Base-by-base conservation (phyloP, 2,113 vertebrate genomes). In the Bagarius yarrelli region DNA sequence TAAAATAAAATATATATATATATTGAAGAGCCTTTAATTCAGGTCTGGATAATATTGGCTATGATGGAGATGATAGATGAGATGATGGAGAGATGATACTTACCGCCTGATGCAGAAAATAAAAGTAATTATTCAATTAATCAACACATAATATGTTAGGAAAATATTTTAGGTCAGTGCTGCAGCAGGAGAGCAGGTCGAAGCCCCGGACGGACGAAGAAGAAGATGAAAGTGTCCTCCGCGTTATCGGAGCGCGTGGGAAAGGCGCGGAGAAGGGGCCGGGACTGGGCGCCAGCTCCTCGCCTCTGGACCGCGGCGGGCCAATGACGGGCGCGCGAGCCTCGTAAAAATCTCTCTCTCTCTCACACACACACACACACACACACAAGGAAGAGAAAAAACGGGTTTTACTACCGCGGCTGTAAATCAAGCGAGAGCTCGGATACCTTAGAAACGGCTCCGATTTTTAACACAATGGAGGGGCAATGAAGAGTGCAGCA, bases 291-390 rank as follows among this genome's bases (percentile, higher is more conserved):
- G 55, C 78, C 40, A 52, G 70, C 83, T 50, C 53, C 44, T 64
- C 83, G 80, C 83, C 70, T 82, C 56, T 82, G 61, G 60, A 69
- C 76, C 73, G 74, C 73, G 55, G 71, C 64, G 71, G 70, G 75
- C 84, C 84, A 86, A 86, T 86, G 84, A 81, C 81, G 74, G 84
- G 9, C 73, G 81, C 75, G 82, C 84, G 81, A 85, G 84, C 78
- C 84, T 85, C 81, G 84, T 85, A 85, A 85, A 85, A 76, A 47
- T 47, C 44, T 47, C 9, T 47, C 44, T 47, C 9, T 9, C 44
- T 8, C 44, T 8, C 44, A 47, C 44, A 47, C 44, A 47, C 44
- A 47, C 44, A 47, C 44, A 47, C 44, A 47, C 44, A 47, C 44
- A 47, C 44, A 47, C 1, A 47, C 36, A 40, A 3, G 8, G 3